phyloP scores from a whole-genome alignment of 2,888 invertebrate genomes.

The Sepiola atlantica region DNA sequence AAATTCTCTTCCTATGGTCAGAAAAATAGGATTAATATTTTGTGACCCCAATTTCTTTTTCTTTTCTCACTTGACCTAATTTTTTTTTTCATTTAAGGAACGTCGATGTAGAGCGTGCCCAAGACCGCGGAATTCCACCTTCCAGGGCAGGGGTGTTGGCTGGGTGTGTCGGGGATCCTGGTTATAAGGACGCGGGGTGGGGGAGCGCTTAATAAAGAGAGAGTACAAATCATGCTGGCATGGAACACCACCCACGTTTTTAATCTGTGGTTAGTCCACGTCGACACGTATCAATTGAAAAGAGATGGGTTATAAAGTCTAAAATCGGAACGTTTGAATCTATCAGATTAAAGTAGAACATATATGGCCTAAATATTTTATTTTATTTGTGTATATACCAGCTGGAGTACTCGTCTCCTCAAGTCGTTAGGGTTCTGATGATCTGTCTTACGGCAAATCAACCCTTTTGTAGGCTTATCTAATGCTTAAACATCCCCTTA shows the following conservation, averaged over 20 bases:
- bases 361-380: neutral
- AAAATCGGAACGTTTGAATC: neutral
- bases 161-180: no score
- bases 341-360: constrained; percentile 24
- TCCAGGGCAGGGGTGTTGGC: neutral
- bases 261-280: neutral
- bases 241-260: neutral
- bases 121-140: neutral
- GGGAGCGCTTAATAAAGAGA: no score
- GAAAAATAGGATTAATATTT: no score
- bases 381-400: no score
- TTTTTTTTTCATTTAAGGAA: neutral
- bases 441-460: no score
- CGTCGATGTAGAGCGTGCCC: neutral
- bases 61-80: neutral
- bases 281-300: neutral
- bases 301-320: neutral
- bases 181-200: no score
- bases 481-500: no score
- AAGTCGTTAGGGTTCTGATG: no score
- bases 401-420: no score
- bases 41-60: neutral
- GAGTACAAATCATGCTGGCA: neutral
- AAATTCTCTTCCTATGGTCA: no score
- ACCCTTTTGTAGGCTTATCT: no score